phyloP scores from a whole-genome alignment of 2,113 vertebrate genomes.

The Hiodon alosoides region DNA sequence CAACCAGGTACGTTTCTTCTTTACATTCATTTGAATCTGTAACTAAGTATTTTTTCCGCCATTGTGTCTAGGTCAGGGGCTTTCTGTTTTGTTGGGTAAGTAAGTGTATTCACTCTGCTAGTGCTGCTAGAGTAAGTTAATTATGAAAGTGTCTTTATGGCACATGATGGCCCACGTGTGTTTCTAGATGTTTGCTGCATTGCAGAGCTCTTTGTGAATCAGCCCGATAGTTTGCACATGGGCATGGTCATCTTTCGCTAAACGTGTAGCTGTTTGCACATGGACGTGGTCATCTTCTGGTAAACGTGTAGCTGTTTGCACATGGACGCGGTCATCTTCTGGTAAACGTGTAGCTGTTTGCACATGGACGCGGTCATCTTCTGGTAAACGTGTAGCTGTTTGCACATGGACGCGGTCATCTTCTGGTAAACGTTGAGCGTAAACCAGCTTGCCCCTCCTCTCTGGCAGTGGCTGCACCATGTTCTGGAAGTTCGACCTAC shows the following conservation, averaged over 20 bases:
- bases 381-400: background rate
- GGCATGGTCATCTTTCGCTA: too few relatives aligned
- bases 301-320: too few relatives aligned
- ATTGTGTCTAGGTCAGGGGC: background rate
- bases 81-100: background rate
- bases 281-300: too few relatives aligned
- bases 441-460: background rate
- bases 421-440: background rate
- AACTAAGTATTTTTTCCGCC: background rate
- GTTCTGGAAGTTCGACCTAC: conserved; percentile 99
- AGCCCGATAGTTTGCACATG: too few relatives aligned
- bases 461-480: conserved; percentile 72
- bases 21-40: background rate
- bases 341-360: background rate
- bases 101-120: too few relatives aligned
- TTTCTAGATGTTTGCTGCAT: background rate
- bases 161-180: too few relatives aligned
- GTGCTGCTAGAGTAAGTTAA: too few relatives aligned
- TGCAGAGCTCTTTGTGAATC: background rate
- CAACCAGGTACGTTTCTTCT: conserved; percentile 43
- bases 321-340: too few relatives aligned
- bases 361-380: background rate
- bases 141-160: too few relatives aligned
- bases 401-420: too few relatives aligned
- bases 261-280: too few relatives aligned